These are phyloP conservation scores for Podotricha telesiphe DNA, from an alignment of 2,888 invertebrate genomes.

Conservation along the genomic window DNA sequence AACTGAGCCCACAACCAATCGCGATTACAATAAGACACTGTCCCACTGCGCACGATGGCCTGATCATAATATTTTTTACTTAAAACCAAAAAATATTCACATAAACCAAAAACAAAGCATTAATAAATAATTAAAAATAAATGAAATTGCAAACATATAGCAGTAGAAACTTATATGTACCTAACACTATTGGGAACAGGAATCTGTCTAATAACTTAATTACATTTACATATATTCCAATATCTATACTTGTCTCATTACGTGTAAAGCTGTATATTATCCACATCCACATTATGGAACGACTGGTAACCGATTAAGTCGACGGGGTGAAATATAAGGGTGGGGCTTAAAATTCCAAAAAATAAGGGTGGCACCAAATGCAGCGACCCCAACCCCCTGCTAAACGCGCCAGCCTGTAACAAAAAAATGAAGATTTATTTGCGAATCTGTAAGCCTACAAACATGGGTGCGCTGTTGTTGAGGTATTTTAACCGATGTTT, in stretches of 20 bases:
- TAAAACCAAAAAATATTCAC: too few species aligned
- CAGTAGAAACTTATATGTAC: not conserved
- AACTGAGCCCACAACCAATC: too few species aligned
- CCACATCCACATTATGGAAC: slow-evolving; percentile 51
- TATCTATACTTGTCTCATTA: slow-evolving; percentile 10
- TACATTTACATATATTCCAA: slow-evolving; percentile 3
- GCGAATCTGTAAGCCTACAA: slow-evolving; percentile 48
- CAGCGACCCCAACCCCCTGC: slow-evolving; percentile 45
- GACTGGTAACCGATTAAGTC: slow-evolving; percentile 59
- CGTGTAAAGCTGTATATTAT: slow-evolving; percentile 41
- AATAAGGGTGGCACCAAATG: slow-evolving; percentile 69
- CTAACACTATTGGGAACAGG: not conserved
- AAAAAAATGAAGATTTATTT: slow-evolving; percentile 78
- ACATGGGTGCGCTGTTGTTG: slow-evolving; percentile 29
- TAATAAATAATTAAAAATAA: not conserved
- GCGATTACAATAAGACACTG: too few species aligned
- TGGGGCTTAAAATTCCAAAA: slow-evolving; percentile 61
- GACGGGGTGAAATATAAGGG: slow-evolving; percentile 50
- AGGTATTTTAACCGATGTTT: slow-evolving; percentile 27
- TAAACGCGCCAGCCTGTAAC: slow-evolving; percentile 68
- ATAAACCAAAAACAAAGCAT: not conserved
- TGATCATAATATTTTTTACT: too few species aligned
- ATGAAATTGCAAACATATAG: not conserved
- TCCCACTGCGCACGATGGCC: too few species aligned
- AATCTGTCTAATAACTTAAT: not conserved